Evolutionary conservation across 2,888 invertebrate species (phyloP).

Genomic region (Dryococelus australis): DNA sequence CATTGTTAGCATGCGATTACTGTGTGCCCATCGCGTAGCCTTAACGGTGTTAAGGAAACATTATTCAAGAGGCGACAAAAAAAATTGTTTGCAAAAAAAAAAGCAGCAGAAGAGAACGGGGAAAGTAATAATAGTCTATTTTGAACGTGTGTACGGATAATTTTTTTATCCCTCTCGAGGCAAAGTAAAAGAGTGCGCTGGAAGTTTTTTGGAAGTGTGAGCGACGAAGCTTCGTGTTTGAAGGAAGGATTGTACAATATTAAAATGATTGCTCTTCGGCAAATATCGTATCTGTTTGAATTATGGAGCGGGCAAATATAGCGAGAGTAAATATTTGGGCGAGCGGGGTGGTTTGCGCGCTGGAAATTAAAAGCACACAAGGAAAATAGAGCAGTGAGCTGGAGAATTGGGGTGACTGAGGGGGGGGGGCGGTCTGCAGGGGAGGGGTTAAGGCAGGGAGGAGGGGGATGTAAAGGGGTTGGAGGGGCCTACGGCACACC

Average conservation of each 20-base stretch:
- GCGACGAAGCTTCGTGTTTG: slow-evolving; percentile 45
- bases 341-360: slow-evolving; percentile 69
- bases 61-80: slow-evolving; percentile 23
- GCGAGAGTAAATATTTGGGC: slow-evolving; percentile 67
- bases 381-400: slow-evolving; percentile 65
- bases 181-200: slow-evolving; percentile 18
- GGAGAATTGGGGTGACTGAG: slow-evolving; percentile 55
- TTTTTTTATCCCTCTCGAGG: slow-evolving; percentile 28
- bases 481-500: not conserved
- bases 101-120: not conserved
- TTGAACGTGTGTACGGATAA: not conserved
- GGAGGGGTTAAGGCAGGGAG: not conserved
- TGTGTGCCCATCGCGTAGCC: not conserved
- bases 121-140: slow-evolving; percentile 18
- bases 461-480: not conserved
- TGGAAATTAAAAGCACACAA: slow-evolving; percentile 72
- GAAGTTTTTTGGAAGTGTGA: slow-evolving; percentile 20
- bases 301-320: slow-evolving; percentile 71
- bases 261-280: slow-evolving; percentile 71
- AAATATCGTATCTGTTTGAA: slow-evolving; percentile 70
- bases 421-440: slow-evolving; percentile 17
- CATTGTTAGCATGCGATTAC: slow-evolving; percentile 23
- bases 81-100: not conserved
- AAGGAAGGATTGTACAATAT: slow-evolving; percentile 59
- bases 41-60: slow-evolving; percentile 16